Base-by-base conservation (phyloP, 1,140 invertebrate genomes). In the Drosophila obscura region DNA sequence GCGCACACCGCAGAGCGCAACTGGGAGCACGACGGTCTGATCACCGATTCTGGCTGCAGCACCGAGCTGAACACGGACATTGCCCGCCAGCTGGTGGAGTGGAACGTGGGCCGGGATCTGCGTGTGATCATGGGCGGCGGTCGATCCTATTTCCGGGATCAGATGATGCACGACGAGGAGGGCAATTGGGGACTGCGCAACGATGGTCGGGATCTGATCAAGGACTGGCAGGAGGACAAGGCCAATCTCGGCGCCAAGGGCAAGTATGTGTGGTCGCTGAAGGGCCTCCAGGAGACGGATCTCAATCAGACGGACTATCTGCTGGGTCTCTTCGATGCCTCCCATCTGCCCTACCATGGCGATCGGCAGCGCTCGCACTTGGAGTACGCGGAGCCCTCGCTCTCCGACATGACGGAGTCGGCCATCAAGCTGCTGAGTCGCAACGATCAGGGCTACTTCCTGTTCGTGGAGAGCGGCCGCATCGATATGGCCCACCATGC, bases 401-500 rank as follows among this genome's bases (percentile, higher is more conserved):
- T 98, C 0, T 94, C 95, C 0, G 96, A 98, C 87, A 96, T 98
- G 95, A 96, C 96, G 1, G 93, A 95, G 67, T 94, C 95, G 22
- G 97, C 97, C 9, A 95, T 98, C 46, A 93, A 95, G 48, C 94
- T 97, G 62, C 93, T 98, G 6, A 94, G 94, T 31, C 95, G 95
- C 75, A 96, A 96, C 92, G 93, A 95, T n/a, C 94, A 96, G 61
- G 97, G 97, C 15, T 98, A 95, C 91, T 97, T 98, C 89, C 91
- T 98, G 11, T 96, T 98, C 81, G 96, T 98, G 7, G 97, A 98
- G 94, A 96, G 96, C 68, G 96, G 96, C 1, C 93, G 95, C 77
- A 97, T 97, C 53, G 96, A 97, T 84, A 95, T 96, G 83, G 96
- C 96, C 1, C 96, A 97, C 91, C 96, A 97, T 80, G 94, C 94